Evolutionary conservation across 1,140 invertebrate species (phyloP).

Genomic region (Zelostemma sp.): DNA sequence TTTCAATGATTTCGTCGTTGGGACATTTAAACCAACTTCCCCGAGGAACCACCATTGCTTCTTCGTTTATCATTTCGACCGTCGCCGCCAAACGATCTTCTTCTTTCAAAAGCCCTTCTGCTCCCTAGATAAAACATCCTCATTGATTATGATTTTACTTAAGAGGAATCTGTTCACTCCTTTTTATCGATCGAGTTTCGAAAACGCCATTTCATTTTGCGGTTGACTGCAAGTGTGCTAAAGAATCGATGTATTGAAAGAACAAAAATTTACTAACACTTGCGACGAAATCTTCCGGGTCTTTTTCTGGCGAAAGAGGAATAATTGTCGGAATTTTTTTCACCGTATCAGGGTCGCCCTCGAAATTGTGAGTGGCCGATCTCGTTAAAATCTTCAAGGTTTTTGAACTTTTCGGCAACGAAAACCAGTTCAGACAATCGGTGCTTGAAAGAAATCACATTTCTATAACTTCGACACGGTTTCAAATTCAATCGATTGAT

Average conservation of each 20-base stretch:
- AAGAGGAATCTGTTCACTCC: too few species aligned
- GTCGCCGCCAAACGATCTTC: slow-evolving; percentile 80
- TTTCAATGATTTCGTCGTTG: slow-evolving; percentile 76
- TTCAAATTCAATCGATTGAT: slow-evolving; percentile 11
- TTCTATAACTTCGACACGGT: neutral
- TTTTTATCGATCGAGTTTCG: too few species aligned
- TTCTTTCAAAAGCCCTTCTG: slow-evolving; percentile 74
- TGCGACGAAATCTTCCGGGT: too few species aligned
- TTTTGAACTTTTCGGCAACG: slow-evolving; percentile 75
- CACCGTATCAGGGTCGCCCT: slow-evolving; percentile 72
- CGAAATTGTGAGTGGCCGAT: slow-evolving; percentile 69
- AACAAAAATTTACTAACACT: neutral
- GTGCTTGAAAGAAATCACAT: slow-evolving; percentile 60
- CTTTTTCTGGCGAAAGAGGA: slow-evolving; percentile 44
- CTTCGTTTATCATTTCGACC: slow-evolving; percentile 77
- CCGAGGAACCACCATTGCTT: slow-evolving; percentile 78
- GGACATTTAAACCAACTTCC: slow-evolving; percentile 78
- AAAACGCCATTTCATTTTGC: too few species aligned
- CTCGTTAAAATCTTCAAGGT: slow-evolving; percentile 73
- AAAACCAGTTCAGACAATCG: slow-evolving; percentile 78
- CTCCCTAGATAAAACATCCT: too few species aligned
- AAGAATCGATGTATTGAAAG: neutral
- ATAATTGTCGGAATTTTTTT: slow-evolving; percentile 67
- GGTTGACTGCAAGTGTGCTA: slow-evolving; percentile 26
- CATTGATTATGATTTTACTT: too few species aligned